phyloP scores from a whole-genome alignment of 1,140 invertebrate genomes.

The Ceratosolen fusciceps region DNA sequence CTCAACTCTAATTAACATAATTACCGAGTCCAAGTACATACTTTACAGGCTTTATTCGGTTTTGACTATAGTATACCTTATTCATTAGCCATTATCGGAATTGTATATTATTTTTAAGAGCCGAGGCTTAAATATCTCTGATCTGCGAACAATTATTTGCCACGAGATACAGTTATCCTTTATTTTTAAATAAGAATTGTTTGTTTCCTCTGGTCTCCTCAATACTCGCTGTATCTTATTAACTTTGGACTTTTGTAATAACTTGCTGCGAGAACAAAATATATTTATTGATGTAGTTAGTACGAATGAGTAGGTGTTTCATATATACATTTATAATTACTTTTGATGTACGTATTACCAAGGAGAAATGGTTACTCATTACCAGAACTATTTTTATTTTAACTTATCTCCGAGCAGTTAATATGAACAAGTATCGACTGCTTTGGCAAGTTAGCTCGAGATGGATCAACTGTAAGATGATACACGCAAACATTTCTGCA shows the following conservation, averaged over 20 bases:
- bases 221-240: background rate
- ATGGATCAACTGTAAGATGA: background rate
- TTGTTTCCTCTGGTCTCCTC: background rate
- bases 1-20: background rate
- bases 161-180: background rate
- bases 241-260: background rate
- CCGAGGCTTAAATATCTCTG: background rate
- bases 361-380: background rate
- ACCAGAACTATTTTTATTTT: background rate
- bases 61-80: background rate
- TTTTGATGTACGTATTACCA: background rate
- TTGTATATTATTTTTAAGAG: background rate
- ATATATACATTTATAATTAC: background rate
- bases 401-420: background rate
- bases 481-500: background rate
- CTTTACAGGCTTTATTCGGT: background rate
- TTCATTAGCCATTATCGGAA: too few relatives aligned
- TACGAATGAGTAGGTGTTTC: background rate
- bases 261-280: background rate
- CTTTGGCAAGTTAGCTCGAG: background rate
- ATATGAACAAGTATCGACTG: background rate
- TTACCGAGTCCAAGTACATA: background rate
- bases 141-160: background rate
- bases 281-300: background rate
- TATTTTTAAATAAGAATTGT: background rate